phyloP scores from a whole-genome alignment of 1,140 invertebrate species.

The Hyphantria cunea region DNA sequence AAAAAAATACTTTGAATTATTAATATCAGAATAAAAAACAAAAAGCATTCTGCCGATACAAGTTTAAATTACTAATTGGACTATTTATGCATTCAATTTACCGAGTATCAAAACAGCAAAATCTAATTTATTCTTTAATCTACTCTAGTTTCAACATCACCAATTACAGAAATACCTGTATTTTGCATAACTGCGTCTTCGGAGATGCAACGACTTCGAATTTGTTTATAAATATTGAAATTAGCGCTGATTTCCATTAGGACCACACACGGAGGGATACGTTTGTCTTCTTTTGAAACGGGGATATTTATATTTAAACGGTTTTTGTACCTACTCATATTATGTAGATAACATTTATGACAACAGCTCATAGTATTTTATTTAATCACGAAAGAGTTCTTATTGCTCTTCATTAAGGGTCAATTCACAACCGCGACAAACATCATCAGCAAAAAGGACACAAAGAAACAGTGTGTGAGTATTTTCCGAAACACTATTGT shows the following conservation, averaged over 20 bases:
- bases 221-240: slow-evolving; percentile 73
- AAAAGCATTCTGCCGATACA: too few relatives aligned
- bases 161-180: slow-evolving; percentile 19
- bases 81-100: too few relatives aligned
- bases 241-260: slow-evolving; percentile 49
- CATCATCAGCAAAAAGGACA: too few relatives aligned
- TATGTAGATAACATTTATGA: slow-evolving; percentile 16
- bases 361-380: slow-evolving; percentile 46
- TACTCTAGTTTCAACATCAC: slow-evolving; percentile 25
- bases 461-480: too few relatives aligned
- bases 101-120: background rate
- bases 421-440: background rate
- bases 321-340: slow-evolving; percentile 43
- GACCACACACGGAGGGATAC: slow-evolving; percentile 65
- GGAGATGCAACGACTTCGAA: slow-evolving; percentile 47
- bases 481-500: too few relatives aligned
- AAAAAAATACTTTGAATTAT: too few relatives aligned
- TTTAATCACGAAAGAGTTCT: slow-evolving; percentile 43
- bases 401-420: slow-evolving; percentile 56
- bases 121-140: slow-evolving; percentile 13
- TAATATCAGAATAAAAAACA: too few relatives aligned
- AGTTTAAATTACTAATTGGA: too few relatives aligned
- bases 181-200: slow-evolving; percentile 55
- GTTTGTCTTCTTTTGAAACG: slow-evolving; percentile 46
- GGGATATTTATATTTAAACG: slow-evolving; percentile 47